Evolutionary conservation across 2,797 vertebrate genomes (phyloP), one percentile per base, ranked within the genome.

Genomic region (Halcyon badia): DNA sequence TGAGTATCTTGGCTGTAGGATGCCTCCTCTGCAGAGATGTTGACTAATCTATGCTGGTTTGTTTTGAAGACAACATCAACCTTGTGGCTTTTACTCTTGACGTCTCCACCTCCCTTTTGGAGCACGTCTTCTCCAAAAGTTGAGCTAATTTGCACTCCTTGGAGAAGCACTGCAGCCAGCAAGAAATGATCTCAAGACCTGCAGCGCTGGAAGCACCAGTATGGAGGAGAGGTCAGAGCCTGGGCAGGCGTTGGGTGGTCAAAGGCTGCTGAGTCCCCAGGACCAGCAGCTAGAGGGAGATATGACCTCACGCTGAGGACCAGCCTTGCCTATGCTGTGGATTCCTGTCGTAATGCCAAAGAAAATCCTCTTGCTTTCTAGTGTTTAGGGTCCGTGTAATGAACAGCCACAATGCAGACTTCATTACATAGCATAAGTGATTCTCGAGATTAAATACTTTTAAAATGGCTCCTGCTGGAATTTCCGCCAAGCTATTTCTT

Each of bases 231-330:
- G 60, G 56, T 41, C 31, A 9, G 65, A 62, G 24, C 11, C 39
- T 42, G 49, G 48, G 51, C 49, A 14, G n/a, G 44, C 4, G 1
- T 24, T 68, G 82, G 87, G 80, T 69, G 83, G 87, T 12, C 93
- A 82, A 78, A 93, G 83, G 80, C 83, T 89, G 87, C 24, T 10
- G 90, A 96, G 87, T 94, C 91, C 90, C 96, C 84, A 31, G 70
- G 70, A 92, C 91, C 93, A 97, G 85, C 96, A 97, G 94, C 96
- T 97, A 97, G 95, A 96, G 96, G 96, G 96, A 97, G 97, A 89
- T 97, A 89, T 42, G 95, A 86, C 88, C 95, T 93, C 95, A 95
- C 13, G 1, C 87, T 96, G 89, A 90, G 62, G 87, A 48, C 93
- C 85, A 86, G 85, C 54, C 65, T 48, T 15, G 37, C 48, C 85